Conservation (phyloP, 2,113 vertebrate genomes). For the Natator depressus region DNA sequence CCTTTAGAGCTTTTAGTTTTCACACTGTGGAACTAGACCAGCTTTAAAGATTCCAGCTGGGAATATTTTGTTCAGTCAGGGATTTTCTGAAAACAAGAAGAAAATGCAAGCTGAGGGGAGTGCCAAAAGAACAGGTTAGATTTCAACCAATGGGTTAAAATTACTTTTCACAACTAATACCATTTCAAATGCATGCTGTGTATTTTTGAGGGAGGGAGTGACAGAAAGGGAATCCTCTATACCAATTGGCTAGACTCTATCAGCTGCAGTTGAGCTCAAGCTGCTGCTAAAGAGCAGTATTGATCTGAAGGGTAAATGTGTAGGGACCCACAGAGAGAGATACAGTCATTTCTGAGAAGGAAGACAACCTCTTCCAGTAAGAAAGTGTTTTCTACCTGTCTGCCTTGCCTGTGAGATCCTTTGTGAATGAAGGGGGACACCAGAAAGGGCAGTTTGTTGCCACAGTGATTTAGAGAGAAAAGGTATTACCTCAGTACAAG, state of each 20-base stretch:
- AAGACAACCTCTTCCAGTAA: slow-evolving; percentile 68
- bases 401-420: not conserved
- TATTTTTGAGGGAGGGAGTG: slow-evolving; percentile 77
- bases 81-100: not conserved
- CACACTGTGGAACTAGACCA: not conserved
- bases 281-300: slow-evolving; percentile 71
- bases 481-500: slow-evolving; percentile 8
- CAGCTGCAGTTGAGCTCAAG: slow-evolving; percentile 74
- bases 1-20: not conserved
- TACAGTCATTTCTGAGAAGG: slow-evolving; percentile 66
- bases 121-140: not conserved
- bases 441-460: slow-evolving; percentile 18
- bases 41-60: not conserved
- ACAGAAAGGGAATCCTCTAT: slow-evolving; percentile 67
- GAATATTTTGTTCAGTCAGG: not conserved
- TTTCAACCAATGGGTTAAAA: slow-evolving; percentile 62
- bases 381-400: slow-evolving; percentile 65
- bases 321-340: slow-evolving; percentile 49
- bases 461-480: not conserved
- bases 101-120: not conserved
- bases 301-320: slow-evolving; percentile 77
- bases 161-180: slow-evolving; percentile 74
- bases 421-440: slow-evolving; percentile 19
- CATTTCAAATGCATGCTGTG: slow-evolving; percentile 67
- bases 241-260: slow-evolving; percentile 78